These are phyloP conservation scores for Pagetopsis macropterus DNA, from an alignment of 2,797 vertebrate genomes.

Conservation along the genomic window DNA sequence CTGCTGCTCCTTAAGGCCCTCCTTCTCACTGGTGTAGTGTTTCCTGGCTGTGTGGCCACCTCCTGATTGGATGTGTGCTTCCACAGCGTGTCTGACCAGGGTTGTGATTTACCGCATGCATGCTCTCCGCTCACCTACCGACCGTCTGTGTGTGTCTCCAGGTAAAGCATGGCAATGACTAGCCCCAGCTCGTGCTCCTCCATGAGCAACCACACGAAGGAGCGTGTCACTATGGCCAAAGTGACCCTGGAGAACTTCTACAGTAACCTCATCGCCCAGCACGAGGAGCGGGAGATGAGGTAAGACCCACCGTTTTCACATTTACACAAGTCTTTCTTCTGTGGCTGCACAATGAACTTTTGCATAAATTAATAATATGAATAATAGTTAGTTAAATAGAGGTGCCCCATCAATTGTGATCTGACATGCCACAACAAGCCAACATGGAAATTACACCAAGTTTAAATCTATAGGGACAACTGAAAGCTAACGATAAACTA, in stretches of 20 bases:
- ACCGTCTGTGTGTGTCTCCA: conserved; percentile 27
- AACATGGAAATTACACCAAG: too few species aligned
- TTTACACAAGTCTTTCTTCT: not conserved
- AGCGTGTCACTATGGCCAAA: conserved; percentile 98
- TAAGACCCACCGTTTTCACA: conserved; percentile 59
- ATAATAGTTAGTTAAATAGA: too few species aligned
- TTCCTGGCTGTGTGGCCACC: not conserved
- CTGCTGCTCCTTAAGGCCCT: not conserved
- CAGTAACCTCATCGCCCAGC: conserved; percentile 96
- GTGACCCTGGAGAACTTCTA: conserved; percentile 98
- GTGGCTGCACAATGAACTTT: not conserved
- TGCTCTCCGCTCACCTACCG: not conserved
- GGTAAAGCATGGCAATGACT: conserved; percentile 96
- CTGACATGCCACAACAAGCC: too few species aligned
- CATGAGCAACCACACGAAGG: conserved; percentile 99
- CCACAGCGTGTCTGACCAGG: not conserved
- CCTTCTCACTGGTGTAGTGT: not conserved
- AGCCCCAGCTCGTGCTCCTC: conserved; percentile 92
- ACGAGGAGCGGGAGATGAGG: conserved; percentile 98
- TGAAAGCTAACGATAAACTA: too few species aligned
- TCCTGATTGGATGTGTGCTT: not conserved
- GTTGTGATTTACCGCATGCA: not conserved
- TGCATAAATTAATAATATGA: too few species aligned
- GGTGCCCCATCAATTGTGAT: too few species aligned
- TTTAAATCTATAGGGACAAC: too few species aligned